Base-by-base conservation (phyloP, 2,797 vertebrate genomes). In the Tinamus major region DNA sequence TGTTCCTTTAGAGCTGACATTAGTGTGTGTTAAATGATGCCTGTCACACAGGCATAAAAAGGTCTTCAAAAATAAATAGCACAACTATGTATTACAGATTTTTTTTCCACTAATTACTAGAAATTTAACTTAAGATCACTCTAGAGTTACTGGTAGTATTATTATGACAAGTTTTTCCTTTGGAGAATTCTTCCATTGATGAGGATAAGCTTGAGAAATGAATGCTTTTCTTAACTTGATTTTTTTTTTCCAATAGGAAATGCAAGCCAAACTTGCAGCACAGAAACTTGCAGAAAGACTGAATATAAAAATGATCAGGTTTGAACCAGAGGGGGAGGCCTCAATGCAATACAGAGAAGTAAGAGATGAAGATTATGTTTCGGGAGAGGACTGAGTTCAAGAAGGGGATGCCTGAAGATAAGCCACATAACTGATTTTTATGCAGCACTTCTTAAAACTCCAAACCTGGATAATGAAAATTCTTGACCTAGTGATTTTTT, bases 181-280 rank as follows among this genome's bases (percentile, higher is more conserved):
- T 15, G 41, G 11, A 51, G 4, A 51, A 23, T 61, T 68, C 64
- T 65, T 56, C 76, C 70, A 1, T 14, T 63, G 29, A 21, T 6
- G 4, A 42, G 33, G 23, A 41, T 77, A 63, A 93, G 75, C 51
- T 44, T 65, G 24, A 69, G 18, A 68, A 67, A 62, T n/a, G 4
- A 79, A 31, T 3, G 1, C 13, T 63, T 87, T 68, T 69, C 53
- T 68, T 94, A 62, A 94, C 12, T 39, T 56, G 9, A 33, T 19
- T 13, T 49, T 56, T 19, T n/a, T 74, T 27, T 67, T 96, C 64
- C 96, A 98, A 74, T 92, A 99, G 99, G 99, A 98, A 96, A 95
- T 98, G 95, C 99, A 99, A 96, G 99, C 98, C 95, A 99, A 98
- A 96, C 96, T 98, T 85, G 98, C 99, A 84, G 99, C 99, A 90